phyloP scores from a whole-genome alignment of 2,888 invertebrate genomes.

The Noctua fimbriata region DNA sequence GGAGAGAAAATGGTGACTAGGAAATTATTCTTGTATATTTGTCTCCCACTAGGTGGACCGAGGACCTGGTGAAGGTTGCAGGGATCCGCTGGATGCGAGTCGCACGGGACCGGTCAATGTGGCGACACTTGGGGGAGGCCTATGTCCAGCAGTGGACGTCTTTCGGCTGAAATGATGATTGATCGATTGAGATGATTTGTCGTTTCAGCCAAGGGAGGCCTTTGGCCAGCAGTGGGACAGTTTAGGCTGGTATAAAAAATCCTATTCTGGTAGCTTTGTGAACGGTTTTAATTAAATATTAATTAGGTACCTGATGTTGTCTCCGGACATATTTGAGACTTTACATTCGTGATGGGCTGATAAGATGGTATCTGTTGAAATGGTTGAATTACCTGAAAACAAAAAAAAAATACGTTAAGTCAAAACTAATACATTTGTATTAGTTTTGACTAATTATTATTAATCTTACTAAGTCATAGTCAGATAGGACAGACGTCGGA shows the following conservation, averaged over 20 bases:
- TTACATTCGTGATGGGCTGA: not conserved
- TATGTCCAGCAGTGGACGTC: no score
- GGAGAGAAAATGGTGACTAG: not conserved
- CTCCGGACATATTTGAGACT: not conserved
- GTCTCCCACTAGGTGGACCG: no score
- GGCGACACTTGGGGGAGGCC: no score
- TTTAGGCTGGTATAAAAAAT: no score
- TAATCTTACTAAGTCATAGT: not conserved
- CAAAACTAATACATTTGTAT: no score
- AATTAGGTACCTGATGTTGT: not conserved
- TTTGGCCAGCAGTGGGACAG: no score
- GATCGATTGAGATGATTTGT: no score
- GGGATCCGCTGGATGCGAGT: no score
- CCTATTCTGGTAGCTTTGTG: not conserved
- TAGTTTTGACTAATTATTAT: not conserved
- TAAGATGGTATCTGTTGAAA: not conserved
- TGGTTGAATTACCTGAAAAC: constrained; percentile 31
- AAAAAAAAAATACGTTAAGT: not conserved
- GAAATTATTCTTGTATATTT: not conserved
- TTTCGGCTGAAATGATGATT: no score
- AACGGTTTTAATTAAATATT: not conserved
- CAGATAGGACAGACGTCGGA: not conserved
- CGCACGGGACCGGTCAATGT: no score
- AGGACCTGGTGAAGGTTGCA: no score
- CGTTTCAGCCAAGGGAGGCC: no score